Conservation (phyloP, 2,888 invertebrate species). For the Scaptomyza reducta region DNA sequence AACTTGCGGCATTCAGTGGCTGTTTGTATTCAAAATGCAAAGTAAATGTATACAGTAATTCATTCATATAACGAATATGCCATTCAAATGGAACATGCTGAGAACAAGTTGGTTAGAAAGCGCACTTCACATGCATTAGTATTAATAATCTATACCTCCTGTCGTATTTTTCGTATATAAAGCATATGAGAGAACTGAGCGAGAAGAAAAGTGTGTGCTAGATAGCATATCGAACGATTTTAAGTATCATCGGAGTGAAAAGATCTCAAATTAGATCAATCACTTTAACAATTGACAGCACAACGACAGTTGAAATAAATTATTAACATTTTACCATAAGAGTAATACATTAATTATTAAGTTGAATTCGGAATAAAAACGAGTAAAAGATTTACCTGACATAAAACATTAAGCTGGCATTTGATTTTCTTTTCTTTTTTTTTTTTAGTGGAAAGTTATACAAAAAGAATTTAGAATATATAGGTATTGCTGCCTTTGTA, state of each 20-base stretch:
- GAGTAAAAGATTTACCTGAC: constrained; percentile 65
- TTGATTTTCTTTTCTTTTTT: constrained; percentile 7
- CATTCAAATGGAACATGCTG: constrained; percentile 26
- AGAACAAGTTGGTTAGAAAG: constrained; percentile 46
- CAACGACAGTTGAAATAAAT: constrained; percentile 67
- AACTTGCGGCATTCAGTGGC: constrained; percentile 90
- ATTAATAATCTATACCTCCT: constrained; percentile 80
- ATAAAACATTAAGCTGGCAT: constrained; percentile 70
- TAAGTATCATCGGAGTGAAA: constrained; percentile 39
- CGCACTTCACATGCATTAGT: constrained; percentile 39
- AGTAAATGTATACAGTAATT: constrained; percentile 27
- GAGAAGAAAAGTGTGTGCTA: constrained; percentile 50
- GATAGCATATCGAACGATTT: constrained; percentile 65
- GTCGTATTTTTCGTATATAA: constrained; percentile 56
- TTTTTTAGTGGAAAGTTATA: constrained; percentile 61
- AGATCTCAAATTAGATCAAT: constrained; percentile 2
- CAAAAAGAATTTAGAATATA: constrained; percentile 88
- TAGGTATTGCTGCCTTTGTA: constrained; percentile 92
- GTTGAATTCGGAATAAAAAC: constrained; percentile 22
- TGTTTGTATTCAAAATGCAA: constrained; percentile 82
- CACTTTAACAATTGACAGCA: constrained; percentile 44
- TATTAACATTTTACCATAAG: constrained; percentile 54
- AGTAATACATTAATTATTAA: constrained; percentile 37
- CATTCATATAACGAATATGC: constrained; percentile 1
- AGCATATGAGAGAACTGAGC: constrained; percentile 33